A percentile compares a stretch with the other conserved stretches of the same genome.
phyloP scores from a whole-genome alignment of 2,113 vertebrate species.

The Triplophysa rosa region DNA sequence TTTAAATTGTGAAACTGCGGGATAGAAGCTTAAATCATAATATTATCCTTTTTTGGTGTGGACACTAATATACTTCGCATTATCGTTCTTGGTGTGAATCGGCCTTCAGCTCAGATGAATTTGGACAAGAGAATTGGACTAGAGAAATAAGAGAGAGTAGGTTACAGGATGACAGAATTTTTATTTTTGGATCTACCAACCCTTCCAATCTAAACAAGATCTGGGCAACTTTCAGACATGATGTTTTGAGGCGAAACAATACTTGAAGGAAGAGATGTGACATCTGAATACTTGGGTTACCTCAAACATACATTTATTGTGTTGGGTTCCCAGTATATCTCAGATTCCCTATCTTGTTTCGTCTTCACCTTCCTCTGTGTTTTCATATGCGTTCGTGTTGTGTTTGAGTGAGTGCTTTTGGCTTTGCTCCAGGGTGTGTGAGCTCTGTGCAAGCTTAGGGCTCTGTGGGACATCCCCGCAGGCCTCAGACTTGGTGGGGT shows the following conservation, averaged over 20 bases:
- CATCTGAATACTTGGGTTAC: neutral
- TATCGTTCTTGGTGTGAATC: no score
- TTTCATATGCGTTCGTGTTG: conserved; percentile 18
- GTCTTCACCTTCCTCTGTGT: neutral
- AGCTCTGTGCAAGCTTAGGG: conserved; percentile 58
- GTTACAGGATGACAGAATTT: no score
- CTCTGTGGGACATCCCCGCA: conserved; percentile 72
- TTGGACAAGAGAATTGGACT: no score
- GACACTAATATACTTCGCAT: no score
- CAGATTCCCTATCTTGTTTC: conserved; percentile 13
- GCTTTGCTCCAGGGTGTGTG: conserved; percentile 49
- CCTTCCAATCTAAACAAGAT: neutral
- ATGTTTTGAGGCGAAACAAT: neutral
- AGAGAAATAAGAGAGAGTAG: no score
- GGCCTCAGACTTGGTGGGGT: conserved; percentile 70
- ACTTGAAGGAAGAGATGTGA: neutral
- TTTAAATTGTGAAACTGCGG: no score
- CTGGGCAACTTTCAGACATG: neutral
- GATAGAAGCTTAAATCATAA: no score
- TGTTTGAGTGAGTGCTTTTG: conserved; percentile 21
- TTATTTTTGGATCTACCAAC: no score
- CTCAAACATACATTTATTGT: neutral
- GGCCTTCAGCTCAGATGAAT: no score
- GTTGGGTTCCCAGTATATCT: neutral
- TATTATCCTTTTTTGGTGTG: no score